phyloP scores from a whole-genome alignment of 1,140 invertebrate genomes.

The Drosophila kurseongensis region DNA sequence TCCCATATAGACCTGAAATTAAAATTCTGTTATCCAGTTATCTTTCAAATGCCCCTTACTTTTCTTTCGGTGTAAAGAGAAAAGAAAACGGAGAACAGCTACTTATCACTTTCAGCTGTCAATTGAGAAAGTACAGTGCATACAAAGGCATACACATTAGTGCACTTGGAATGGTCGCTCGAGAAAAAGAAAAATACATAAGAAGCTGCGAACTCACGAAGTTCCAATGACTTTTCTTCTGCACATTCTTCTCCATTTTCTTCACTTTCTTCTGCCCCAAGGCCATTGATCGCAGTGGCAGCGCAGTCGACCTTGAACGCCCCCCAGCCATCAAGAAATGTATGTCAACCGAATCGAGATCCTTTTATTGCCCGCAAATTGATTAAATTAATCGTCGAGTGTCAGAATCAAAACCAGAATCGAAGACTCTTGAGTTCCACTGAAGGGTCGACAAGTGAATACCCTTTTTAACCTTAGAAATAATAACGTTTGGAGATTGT shows the following conservation, averaged over 20 bases:
- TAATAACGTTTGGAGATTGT: too few species aligned
- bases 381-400: constrained; percentile 57
- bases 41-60: too few species aligned
- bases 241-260: not conserved
- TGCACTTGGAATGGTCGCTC: constrained; percentile 13
- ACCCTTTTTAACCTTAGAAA: not conserved
- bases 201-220: constrained; percentile 21
- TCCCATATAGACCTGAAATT: too few species aligned
- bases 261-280: constrained; percentile 1
- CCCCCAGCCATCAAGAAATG: constrained; percentile 23
- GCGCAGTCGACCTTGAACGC: constrained; percentile 44
- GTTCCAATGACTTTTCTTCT: constrained; percentile 38
- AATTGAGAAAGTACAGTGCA: constrained; percentile 61
- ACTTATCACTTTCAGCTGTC: constrained; percentile 50
- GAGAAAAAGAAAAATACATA: constrained; percentile 9
- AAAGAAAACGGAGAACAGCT: constrained; percentile 1
- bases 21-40: too few species aligned
- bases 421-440: not conserved
- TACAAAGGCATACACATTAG: constrained; percentile 2
- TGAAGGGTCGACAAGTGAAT: not conserved
- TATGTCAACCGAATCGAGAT: constrained; percentile 38
- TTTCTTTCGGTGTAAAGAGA: not conserved
- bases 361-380: constrained; percentile 70
- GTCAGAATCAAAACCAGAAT: constrained; percentile 29
- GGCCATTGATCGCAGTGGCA: constrained; percentile 20